phyloP scores from a whole-genome alignment of 2,888 invertebrate genomes.

The Mamestra brassicae region DNA sequence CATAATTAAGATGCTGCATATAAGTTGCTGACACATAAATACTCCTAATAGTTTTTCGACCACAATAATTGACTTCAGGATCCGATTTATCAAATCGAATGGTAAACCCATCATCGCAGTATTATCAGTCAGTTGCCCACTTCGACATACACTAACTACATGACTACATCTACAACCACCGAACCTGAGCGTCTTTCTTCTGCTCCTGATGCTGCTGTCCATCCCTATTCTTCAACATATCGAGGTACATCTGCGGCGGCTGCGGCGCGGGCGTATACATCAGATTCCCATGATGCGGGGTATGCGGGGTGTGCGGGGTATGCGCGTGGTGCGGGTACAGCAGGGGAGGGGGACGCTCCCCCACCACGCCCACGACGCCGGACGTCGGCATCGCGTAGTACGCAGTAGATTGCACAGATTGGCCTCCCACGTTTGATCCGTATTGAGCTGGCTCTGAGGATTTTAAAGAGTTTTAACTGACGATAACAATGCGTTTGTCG shows the following conservation, averaged over 20 bases:
- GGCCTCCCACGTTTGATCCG: constrained; percentile 80
- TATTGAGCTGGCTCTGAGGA: constrained; percentile 82
- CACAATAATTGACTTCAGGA: too few relatives aligned
- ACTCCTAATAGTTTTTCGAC: too few relatives aligned
- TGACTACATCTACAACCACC: constrained; percentile 14
- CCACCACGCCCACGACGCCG: constrained; percentile 84
- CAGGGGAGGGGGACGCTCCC: constrained; percentile 84
- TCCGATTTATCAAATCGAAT: too few relatives aligned
- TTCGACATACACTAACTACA: neutral
- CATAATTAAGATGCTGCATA: too few relatives aligned
- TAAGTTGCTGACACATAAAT: too few relatives aligned
- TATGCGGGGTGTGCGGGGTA: constrained; percentile 84
- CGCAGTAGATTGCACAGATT: constrained; percentile 77
- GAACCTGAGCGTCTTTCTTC: constrained; percentile 84
- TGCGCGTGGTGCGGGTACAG: constrained; percentile 86
- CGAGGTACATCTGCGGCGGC: constrained; percentile 83
- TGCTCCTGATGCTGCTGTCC: constrained; percentile 82
- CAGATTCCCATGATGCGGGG: constrained; percentile 80
- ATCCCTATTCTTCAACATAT: constrained; percentile 86
- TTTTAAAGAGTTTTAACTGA: neutral
- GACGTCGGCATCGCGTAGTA: constrained; percentile 87
- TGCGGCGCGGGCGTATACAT: constrained; percentile 86
- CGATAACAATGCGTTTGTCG: neutral
- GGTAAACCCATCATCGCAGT: neutral
- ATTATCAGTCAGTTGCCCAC: neutral